Evolutionary conservation across 2,797 vertebrate genomes (phyloP).

Genomic region (Tokudaia tokunoshimensis): DNA sequence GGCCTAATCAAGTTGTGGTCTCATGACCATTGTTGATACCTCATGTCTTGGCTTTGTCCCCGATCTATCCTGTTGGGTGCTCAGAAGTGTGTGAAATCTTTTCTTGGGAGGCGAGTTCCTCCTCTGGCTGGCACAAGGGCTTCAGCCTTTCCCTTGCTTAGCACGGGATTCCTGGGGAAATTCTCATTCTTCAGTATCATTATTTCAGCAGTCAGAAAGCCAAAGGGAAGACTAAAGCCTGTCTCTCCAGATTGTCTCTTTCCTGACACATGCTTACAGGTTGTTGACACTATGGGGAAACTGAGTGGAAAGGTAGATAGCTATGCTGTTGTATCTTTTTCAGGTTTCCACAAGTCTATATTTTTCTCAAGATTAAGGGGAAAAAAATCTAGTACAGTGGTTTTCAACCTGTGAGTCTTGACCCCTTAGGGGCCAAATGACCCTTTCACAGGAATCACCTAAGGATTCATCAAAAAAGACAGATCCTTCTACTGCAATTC

Average conservation of each 20-base stretch:
- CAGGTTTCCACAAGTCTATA: not conserved
- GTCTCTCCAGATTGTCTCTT: not conserved
- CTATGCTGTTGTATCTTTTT: not conserved
- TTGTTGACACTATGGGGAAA: not conserved
- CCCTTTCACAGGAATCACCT: not conserved
- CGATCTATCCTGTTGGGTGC: not conserved
- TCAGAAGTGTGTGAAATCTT: not conserved
- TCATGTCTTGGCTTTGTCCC: not conserved
- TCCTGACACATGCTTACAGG: not conserved
- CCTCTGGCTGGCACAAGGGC: not conserved
- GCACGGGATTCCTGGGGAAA: not conserved
- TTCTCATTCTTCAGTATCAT: not conserved
- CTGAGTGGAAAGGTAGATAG: not conserved
- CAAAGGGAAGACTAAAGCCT: not conserved
- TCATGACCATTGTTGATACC: not conserved
- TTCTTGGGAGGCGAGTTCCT: not conserved
- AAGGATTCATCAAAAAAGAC: not conserved
- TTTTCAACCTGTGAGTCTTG: not conserved
- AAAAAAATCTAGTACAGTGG: not conserved
- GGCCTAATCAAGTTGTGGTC: not conserved
- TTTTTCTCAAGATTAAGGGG: not conserved
- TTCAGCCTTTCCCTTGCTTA: not conserved
- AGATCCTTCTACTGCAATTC: not conserved
- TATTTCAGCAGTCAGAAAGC: not conserved
- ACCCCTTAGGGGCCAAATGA: not conserved